These are phyloP conservation scores for Drosophila trapezifrons DNA, from an alignment of 1,140 invertebrate genomes.

Conservation along the genomic window DNA sequence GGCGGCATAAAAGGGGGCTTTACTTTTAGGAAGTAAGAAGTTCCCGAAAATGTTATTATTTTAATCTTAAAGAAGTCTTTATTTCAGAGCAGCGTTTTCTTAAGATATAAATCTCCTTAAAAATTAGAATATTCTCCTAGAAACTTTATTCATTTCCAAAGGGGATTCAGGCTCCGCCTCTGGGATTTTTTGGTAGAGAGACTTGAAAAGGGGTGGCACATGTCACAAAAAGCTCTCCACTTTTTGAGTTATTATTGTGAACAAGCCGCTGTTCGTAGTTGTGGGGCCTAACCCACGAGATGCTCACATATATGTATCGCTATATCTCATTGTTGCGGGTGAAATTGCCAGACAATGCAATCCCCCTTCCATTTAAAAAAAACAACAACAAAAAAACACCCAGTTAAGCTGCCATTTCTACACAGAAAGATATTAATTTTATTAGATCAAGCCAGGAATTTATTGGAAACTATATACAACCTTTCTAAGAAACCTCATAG, in stretches of 20 bases:
- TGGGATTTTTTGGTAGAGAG: neutral
- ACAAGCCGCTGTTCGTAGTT: constrained; percentile 35
- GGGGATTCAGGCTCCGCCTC: no score
- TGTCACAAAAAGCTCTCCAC: constrained; percentile 49
- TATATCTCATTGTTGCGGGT: constrained; percentile 68
- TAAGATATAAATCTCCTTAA: neutral
- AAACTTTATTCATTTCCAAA: neutral
- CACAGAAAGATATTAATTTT: constrained; percentile 4
- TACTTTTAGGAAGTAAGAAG: no score
- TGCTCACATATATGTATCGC: constrained; percentile 17
- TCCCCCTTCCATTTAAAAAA: constrained; percentile 21
- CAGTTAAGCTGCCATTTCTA: neutral
- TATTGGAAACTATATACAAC: no score
- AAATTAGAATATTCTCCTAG: neutral
- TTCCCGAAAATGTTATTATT: no score
- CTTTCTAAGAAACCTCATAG: constrained; percentile 12
- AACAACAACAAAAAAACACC: neutral
- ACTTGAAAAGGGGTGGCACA: constrained; percentile 22
- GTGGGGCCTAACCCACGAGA: constrained; percentile 42
- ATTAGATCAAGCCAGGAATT: neutral
- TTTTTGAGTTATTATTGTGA: constrained; percentile 54
- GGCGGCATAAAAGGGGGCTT: neutral
- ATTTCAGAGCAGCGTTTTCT: no score
- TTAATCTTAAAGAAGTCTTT: no score
- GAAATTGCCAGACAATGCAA: constrained; percentile 64